A percentile compares a stretch with the other conserved stretches of the same genome.
Evolutionary conservation across 1,140 invertebrate species (phyloP).

Genomic region (Trissolcus basalis): DNA sequence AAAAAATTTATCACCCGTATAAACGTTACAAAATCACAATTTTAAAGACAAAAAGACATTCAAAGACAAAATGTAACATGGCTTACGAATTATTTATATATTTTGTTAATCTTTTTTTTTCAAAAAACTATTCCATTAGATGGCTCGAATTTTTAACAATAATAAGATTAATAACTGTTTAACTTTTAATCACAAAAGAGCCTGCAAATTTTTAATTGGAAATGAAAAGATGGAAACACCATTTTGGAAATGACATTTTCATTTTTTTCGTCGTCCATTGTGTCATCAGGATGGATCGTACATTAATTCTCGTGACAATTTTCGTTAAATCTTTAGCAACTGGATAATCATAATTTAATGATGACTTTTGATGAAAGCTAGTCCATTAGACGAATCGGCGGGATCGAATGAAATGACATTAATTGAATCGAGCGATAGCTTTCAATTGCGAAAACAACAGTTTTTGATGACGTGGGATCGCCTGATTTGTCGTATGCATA

Average conservation of each 20-base stretch:
- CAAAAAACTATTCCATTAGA: no score
- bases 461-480: constrained; percentile 33
- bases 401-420: constrained; percentile 39
- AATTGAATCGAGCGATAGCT: constrained; percentile 40
- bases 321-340: constrained; percentile 26
- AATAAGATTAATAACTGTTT: no score
- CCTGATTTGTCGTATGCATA: constrained; percentile 34
- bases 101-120: no score
- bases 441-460: constrained; percentile 27
- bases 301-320: constrained; percentile 25
- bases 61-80: no score
- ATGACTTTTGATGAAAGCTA: constrained; percentile 21
- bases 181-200: no score
- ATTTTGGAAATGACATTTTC: neutral
- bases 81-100: no score
- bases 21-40: no score
- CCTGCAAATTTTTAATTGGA: no score
- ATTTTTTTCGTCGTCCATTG: constrained; percentile 13
- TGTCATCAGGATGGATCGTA: constrained; percentile 14
- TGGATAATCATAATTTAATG: constrained; percentile 41
- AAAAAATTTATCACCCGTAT: no score
- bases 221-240: no score
- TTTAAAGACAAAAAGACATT: no score
- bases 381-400: constrained; percentile 33
- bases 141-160: no score